Evolutionary conservation across 2,797 vertebrate genomes (phyloP).

Genomic region (Semaprochilodus insignis): DNA sequence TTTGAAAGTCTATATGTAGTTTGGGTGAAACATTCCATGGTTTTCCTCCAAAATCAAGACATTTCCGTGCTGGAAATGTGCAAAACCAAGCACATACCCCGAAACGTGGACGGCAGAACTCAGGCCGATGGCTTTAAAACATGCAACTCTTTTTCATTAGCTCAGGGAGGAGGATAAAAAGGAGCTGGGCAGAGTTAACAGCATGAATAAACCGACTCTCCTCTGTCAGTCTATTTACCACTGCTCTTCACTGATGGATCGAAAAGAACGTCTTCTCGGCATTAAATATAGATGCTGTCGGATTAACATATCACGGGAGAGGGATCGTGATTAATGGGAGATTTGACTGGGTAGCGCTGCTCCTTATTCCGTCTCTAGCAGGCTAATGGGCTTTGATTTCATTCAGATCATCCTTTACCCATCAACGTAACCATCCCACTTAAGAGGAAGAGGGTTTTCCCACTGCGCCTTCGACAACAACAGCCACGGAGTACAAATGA

Average conservation of each 20-base stretch:
- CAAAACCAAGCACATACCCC: conserved; percentile 12
- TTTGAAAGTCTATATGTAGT: too few species aligned
- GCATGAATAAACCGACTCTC: conserved; percentile 49
- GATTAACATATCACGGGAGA: conserved; percentile 61
- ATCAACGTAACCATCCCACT: conserved; percentile 52
- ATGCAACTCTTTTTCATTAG: conserved; percentile 47
- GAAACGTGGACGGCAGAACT: not conserved
- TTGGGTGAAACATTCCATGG: too few species aligned
- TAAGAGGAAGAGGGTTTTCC: conserved; percentile 32
- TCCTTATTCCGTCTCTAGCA: conserved; percentile 63
- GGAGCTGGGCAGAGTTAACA: not conserved
- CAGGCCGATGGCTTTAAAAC: not conserved
- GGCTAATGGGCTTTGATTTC: conserved; percentile 65
- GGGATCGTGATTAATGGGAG: conserved; percentile 65
- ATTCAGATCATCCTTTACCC: conserved; percentile 61
- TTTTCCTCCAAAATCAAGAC: not conserved
- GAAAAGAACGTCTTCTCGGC: conserved; percentile 51
- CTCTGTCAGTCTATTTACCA: conserved; percentile 60
- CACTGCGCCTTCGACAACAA: conserved; percentile 1
- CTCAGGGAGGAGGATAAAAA: not conserved
- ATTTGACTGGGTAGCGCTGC: conserved; percentile 60
- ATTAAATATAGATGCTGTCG: conserved; percentile 68
- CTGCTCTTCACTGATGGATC: conserved; percentile 47
- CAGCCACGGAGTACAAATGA: conserved; percentile 32
- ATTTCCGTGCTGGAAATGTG: not conserved